These are phyloP conservation scores for Emydocephalus ijimae DNA, from an alignment of 2,113 vertebrate species.

Conservation along the genomic window DNA sequence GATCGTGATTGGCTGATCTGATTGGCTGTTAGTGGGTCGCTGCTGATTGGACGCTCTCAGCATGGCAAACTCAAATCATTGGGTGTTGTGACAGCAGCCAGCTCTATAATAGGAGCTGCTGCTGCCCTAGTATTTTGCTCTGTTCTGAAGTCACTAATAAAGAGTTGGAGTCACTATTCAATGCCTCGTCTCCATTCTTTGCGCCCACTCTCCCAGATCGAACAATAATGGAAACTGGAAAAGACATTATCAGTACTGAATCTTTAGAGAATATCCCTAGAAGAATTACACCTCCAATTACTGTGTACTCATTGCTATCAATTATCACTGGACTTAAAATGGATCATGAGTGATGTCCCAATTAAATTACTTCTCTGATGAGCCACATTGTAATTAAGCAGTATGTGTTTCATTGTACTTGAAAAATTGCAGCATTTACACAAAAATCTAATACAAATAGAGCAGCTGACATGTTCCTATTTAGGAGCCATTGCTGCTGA, in stretches of 20 bases:
- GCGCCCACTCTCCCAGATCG: too few relatives aligned
- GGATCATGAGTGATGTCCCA: constrained; percentile 41
- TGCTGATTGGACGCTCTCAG: too few relatives aligned
- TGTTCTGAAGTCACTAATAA: too few relatives aligned
- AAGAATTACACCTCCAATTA: constrained; percentile 38
- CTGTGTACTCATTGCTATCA: constrained; percentile 43
- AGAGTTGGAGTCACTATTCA: too few relatives aligned
- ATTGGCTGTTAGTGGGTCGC: too few relatives aligned
- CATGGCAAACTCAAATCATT: too few relatives aligned
- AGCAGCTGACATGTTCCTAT: constrained; percentile 40
- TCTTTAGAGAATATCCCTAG: constrained; percentile 23
- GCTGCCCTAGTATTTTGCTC: too few relatives aligned
- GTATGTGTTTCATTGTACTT: constrained; percentile 33
- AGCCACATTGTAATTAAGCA: constrained; percentile 50
- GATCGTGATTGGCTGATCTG: too few relatives aligned
- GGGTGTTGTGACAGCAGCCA: too few relatives aligned
- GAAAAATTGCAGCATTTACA: constrained; percentile 46
- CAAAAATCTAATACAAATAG: constrained; percentile 49
- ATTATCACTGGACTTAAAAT: constrained; percentile 48
- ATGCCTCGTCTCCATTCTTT: too few relatives aligned
- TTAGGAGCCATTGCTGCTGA: constrained; percentile 46
- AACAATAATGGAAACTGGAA: background rate
- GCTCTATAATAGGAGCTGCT: too few relatives aligned
- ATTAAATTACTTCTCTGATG: constrained; percentile 60
- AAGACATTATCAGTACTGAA: constrained; percentile 29